These are phyloP conservation scores for Eretmochelys imbricata DNA, from an alignment of 2,113 vertebrate genomes.

Conservation along the genomic window DNA sequence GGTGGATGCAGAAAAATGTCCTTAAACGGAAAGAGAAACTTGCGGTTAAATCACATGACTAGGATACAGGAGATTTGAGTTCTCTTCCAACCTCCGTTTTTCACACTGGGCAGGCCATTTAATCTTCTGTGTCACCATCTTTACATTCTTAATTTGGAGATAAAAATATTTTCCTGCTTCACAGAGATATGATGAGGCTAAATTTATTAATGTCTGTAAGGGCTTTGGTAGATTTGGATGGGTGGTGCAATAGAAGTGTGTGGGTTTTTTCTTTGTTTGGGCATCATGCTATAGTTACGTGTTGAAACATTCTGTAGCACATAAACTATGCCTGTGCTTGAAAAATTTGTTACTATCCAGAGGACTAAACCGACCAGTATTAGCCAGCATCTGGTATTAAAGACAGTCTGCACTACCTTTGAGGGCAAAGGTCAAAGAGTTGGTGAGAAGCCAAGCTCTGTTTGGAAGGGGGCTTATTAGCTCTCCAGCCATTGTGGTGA, in stretches of 20 bases:
- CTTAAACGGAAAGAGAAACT: background rate
- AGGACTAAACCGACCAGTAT: background rate
- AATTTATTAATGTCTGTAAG: background rate
- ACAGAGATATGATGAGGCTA: background rate
- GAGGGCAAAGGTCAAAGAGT: background rate
- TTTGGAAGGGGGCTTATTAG: background rate
- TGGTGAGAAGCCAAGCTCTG: background rate
- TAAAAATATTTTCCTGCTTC: background rate
- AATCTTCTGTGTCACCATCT: background rate
- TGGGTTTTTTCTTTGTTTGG: background rate
- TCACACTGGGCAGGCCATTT: background rate
- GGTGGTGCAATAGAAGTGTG: background rate
- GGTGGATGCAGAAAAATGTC: background rate
- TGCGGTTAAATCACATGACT: background rate
- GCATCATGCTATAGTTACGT: background rate
- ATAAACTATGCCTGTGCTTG: rapidly evolving
- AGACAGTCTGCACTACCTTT: background rate
- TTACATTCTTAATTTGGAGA: background rate
- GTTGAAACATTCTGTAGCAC: background rate
- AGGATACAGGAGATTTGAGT: background rate
- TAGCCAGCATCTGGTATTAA: background rate
- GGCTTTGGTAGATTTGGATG: background rate
- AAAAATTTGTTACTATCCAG: background rate
- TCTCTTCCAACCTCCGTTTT: rapidly evolving
- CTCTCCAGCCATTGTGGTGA: no score